These are phyloP conservation scores for Calameuta idolon DNA, from an alignment of 2,888 invertebrate genomes.

Conservation along the genomic window DNA sequence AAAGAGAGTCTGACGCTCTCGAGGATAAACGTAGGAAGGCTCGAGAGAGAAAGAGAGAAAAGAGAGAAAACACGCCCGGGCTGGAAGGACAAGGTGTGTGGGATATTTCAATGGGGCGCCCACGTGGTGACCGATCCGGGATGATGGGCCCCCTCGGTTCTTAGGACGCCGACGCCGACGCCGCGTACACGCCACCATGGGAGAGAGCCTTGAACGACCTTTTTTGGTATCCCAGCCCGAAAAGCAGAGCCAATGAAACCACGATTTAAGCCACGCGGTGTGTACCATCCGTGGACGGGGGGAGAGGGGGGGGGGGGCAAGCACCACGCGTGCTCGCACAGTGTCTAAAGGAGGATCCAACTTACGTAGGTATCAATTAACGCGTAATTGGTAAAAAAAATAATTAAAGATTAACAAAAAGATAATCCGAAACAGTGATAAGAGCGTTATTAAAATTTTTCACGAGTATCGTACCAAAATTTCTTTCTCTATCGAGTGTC, in stretches of 20 bases:
- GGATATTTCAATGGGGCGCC: slow-evolving; percentile 44
- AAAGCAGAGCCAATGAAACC: slow-evolving; percentile 12
- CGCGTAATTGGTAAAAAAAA: background rate
- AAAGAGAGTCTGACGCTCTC: too few relatives aligned
- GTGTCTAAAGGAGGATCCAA: background rate
- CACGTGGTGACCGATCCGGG: slow-evolving; percentile 24
- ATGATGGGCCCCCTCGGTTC: slow-evolving; percentile 15
- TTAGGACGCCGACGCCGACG: too few relatives aligned
- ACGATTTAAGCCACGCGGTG: background rate
- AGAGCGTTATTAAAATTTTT: too few relatives aligned
- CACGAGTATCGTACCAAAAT: too few relatives aligned
- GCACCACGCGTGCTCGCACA: background rate
- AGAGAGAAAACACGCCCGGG: slow-evolving; percentile 4
- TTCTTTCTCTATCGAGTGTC: too few relatives aligned
- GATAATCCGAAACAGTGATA: background rate
- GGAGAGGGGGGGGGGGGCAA: background rate
- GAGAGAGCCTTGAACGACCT: slow-evolving; percentile 38
- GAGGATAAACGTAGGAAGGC: background rate
- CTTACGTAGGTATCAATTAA: background rate
- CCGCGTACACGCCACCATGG: slow-evolving; percentile 1
- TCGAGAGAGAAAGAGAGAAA: slow-evolving; percentile 7
- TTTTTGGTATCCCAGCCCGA: slow-evolving; percentile 37
- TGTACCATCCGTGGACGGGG: background rate
- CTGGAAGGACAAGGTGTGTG: slow-evolving; percentile 37
- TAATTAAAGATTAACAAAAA: background rate